Base-by-base conservation (phyloP, 2,797 vertebrate species). In the Vultur gryphus region DNA sequence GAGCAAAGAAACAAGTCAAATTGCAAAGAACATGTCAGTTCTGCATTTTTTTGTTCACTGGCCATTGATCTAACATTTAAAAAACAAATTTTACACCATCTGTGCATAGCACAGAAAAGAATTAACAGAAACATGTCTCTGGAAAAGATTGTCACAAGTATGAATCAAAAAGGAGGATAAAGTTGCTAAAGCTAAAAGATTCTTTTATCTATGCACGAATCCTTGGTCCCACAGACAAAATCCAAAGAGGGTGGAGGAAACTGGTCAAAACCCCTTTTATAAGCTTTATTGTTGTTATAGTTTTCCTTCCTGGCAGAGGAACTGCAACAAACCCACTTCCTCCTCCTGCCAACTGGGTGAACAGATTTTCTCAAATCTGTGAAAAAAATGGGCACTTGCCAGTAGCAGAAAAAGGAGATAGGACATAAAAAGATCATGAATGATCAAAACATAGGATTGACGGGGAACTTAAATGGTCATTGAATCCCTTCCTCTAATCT, bases 401-500 rank as follows among this genome's bases (percentile, higher is more conserved):
- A 88, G 43, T 7, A 44, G 29, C 37, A 90, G 28, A 58, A 77
- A 85, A 69, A 86, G 10, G 26, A 57, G 31, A 51, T 5, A 62
- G 13, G n/a, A 29, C 26, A 66, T 19, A 46, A 46, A 73, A 31
- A 65, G 14, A 65, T 11, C 14, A 51, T 9, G 26, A 73, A 43
- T 66, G 21, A 57, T 6, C 0, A 0, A 51, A 80, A 57, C 5
- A 21, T 0, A 31, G 7, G 25, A n/a, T 4, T 75, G 66, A 71
- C 71, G 25, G 13, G 20, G 9, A 79, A 71, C 21, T 59, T 21
- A 15, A 23, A n/a, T 3, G 13, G 11, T 15, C 35, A 19, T 3
- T 43, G 31, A 73, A 67, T 18, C 24, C 7, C 14, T 9, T 66
- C 37, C 41, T 69, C 23, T 70, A n/a, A 52, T 71, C 35, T 62